Base-by-base conservation (phyloP, 1,140 invertebrate genomes). In the Drosophila parvula region DNA sequence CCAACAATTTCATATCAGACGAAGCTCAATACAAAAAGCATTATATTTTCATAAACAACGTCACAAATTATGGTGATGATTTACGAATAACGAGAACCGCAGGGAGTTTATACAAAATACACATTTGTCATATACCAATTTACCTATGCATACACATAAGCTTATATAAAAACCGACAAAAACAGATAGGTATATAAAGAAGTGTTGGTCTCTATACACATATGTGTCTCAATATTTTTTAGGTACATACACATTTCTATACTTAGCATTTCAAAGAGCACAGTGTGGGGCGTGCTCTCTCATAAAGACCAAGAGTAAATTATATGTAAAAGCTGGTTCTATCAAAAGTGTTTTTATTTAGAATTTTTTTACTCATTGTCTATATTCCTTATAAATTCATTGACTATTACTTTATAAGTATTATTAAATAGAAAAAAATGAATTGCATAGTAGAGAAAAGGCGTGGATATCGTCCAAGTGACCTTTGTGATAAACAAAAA, bases 381-480 rank as follows among this genome's bases (percentile, higher is more conserved):
- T 22, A 9, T 32, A 36, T 47, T 34, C 18, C 6, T 14, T 51
- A 12, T 18, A 32, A 27, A 28, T 22, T 60, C 16, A 16, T 14
- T 51, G 8, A 22, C 5, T 32, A 62, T 44, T 38, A 40, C 32
- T 28, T 27, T 28, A 27, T 22, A 9, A 58, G 10, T 28, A 28
- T 48, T 48, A 28, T 22, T 32, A 40, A 38, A 11, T 14, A 7
- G 8, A 57, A 60, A 22, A 22, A 14, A 44, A 51, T 90, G 34
- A 74, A 82, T 68, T 84, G 78, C 50, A 60, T 64, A 44, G 59
- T 93, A 30, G 92, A 93, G 65, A 91, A 91, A 11, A 93, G 94
- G 56, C 93, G 96, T 14, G 96, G 96, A 27, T 96, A 96, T 92
- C 96, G 96, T 83, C 96, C 97, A 3, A 97, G 96, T 0, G 96